A percentile compares a stretch with the other conserved stretches of the same genome.
Evolutionary conservation across 23 tunicate genomes (phyloP).

Genomic region (Corella eumyota): DNA sequence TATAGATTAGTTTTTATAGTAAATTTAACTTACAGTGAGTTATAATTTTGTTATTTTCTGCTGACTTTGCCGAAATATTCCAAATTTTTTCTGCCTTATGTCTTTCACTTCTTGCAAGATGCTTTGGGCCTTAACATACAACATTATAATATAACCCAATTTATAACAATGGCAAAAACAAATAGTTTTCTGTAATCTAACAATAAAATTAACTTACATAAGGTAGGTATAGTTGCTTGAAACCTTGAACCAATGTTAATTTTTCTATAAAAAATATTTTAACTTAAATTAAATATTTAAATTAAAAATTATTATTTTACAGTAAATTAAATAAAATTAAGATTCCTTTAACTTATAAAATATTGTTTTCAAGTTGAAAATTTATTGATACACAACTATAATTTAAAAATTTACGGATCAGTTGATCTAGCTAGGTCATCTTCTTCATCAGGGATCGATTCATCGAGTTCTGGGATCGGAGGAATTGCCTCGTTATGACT

Average conservation of each 20-base stretch:
- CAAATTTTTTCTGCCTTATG: slow-evolving; percentile 73
- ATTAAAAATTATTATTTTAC: neutral
- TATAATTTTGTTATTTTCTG: slow-evolving; percentile 8
- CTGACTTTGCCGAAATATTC: slow-evolving; percentile 8
- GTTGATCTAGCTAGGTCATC: slow-evolving; percentile 47
- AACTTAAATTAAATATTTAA: neutral
- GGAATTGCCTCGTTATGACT: slow-evolving; percentile 50
- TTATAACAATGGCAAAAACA: too few species aligned
- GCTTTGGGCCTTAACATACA: slow-evolving; percentile 12
- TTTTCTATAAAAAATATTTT: slow-evolving; percentile 36
- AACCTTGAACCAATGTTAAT: slow-evolving; percentile 81
- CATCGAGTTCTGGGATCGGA: slow-evolving; percentile 52
- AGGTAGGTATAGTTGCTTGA: slow-evolving; percentile 58
- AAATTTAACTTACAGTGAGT: slow-evolving; percentile 1
- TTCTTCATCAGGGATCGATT: slow-evolving; percentile 41
- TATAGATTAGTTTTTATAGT: neutral
- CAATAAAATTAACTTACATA: slow-evolving; percentile 27
- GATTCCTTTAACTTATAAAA: too few species aligned
- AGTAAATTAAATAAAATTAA: too few species aligned
- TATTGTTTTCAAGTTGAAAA: too few species aligned
- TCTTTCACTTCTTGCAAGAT: slow-evolving; percentile 7
- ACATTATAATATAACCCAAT: too few species aligned
- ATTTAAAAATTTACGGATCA: slow-evolving; percentile 65
- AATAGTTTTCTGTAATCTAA: too few species aligned
- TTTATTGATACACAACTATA: too few species aligned